A percentile compares a stretch with the other conserved stretches of the same genome.
Conservation (phyloP, 2,888 invertebrate species). For the Halocaridina rubra region DNA sequence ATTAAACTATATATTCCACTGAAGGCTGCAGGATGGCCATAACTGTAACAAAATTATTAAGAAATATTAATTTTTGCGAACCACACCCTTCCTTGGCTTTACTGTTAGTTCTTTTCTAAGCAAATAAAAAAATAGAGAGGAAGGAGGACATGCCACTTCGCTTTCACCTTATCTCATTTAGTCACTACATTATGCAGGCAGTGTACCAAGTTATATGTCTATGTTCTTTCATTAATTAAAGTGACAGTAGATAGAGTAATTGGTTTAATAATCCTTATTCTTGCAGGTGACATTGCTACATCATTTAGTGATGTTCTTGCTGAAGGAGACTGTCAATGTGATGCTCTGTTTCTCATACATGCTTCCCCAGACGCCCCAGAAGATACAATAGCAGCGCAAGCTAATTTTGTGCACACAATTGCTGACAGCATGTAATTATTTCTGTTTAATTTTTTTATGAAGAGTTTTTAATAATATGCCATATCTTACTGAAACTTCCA, state of each 20-base stretch:
- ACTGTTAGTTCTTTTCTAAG: no score
- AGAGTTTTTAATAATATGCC: no score
- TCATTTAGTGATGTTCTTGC: conserved; percentile 58
- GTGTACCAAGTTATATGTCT: not conserved
- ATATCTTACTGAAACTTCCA: no score
- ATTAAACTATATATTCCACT: no score
- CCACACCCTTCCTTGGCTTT: no score
- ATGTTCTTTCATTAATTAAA: not conserved
- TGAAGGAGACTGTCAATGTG: conserved; percentile 54
- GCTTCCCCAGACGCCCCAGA: conserved; percentile 46
- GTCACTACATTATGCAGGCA: not conserved
- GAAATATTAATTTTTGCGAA: no score
- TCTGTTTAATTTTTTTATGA: no score
- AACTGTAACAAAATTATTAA: no score
- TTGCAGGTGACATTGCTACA: conserved; percentile 53
- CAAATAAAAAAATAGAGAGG: no score
- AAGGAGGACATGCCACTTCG: no score
- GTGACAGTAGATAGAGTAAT: not conserved
- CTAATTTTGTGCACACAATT: conserved; percentile 54
- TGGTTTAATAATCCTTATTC: not conserved
- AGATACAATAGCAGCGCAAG: conserved; percentile 47
- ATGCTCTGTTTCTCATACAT: conserved; percentile 54
- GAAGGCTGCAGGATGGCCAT: no score
- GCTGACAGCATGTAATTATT: conserved; percentile 52
- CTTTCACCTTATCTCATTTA: no score